Evolutionary conservation across 2,113 vertebrate genomes (phyloP), one percentile per base, ranked within the genome.

Genomic region (Petromus typicus): DNA sequence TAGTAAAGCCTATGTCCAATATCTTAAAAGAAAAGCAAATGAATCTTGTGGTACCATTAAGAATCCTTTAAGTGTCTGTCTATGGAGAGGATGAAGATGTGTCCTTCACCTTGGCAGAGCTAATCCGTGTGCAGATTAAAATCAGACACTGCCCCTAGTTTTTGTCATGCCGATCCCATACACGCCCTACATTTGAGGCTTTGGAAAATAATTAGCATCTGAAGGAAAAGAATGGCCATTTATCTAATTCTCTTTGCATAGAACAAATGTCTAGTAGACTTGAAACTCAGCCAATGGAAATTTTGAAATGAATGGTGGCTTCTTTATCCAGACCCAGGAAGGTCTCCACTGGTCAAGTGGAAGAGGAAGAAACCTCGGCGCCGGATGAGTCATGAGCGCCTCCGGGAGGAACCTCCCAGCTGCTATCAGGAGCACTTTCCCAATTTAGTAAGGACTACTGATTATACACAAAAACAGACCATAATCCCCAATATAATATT

Each of bases 341-440:
- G 30, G 51, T 11, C 27, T 75, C 78, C 30, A 12, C 43, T n/a
- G 22, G 57, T 37, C 32, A 76, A 23, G 54, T 16, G 4, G 54
- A 45, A 57, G 32, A 73, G 13, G 56, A 76, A 90, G 64, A 57
- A 69, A 10, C 25, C 54, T 48, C 59, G 73, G 51, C 79, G 4
- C 32, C 32, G 90, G 37, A 40, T 22, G 57, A 30, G 63, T 91
- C 91, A 59, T 0, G 1, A 30, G 34, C 10, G 83, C 63, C 30
- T 25, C 69, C 69, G 57, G 4, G 48, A 11, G 5, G 14, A 86
- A 32, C 91, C 63, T 32, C 89, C 56, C 37, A 7, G 23, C 32
- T 27, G 54, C 43, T 69, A 64, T 94, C 89, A 61, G 85, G 93
- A 97, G 51, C 8, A 91, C 96, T 61, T 86, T 51, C 37, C 82